phyloP scores from a whole-genome alignment of 2,888 invertebrate species.

The Drosophila tanythrix region DNA sequence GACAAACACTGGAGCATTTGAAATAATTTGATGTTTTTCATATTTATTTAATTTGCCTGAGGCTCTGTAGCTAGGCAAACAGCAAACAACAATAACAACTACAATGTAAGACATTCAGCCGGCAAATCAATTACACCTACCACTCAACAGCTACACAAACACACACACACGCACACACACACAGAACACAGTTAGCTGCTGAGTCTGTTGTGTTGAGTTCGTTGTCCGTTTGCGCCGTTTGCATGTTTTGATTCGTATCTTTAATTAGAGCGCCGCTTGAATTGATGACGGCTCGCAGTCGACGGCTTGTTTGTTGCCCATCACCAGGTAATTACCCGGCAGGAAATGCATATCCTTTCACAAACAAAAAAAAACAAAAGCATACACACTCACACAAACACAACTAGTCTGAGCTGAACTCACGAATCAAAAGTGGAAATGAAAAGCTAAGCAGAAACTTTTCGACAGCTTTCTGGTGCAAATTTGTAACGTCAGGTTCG shows the following conservation, averaged over 20 bases:
- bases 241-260: constrained; percentile 76
- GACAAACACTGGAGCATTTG: constrained; percentile 64
- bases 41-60: constrained; percentile 73
- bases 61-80: constrained; percentile 29
- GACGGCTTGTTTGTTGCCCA: constrained; percentile 77
- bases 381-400: not conserved
- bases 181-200: not conserved
- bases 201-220: constrained; percentile 50
- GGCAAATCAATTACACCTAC: constrained; percentile 72
- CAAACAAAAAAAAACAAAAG: not conserved
- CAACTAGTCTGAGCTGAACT: not conserved
- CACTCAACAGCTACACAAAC: constrained; percentile 47
- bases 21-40: constrained; percentile 79
- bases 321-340: constrained; percentile 78
- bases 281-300: constrained; percentile 76
- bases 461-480: constrained; percentile 48
- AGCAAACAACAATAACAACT: constrained; percentile 34
- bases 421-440: constrained; percentile 11
- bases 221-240: constrained; percentile 70
- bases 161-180: constrained; percentile 12
- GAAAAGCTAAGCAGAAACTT: constrained; percentile 12
- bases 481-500: constrained; percentile 63
- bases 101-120: constrained; percentile 65
- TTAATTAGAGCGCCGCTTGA: constrained; percentile 72
- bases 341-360: constrained; percentile 75